Evolutionary conservation across 2,113 vertebrate genomes (phyloP), one percentile per base, ranked within the genome.

Genomic region (Malurus elegans): DNA sequence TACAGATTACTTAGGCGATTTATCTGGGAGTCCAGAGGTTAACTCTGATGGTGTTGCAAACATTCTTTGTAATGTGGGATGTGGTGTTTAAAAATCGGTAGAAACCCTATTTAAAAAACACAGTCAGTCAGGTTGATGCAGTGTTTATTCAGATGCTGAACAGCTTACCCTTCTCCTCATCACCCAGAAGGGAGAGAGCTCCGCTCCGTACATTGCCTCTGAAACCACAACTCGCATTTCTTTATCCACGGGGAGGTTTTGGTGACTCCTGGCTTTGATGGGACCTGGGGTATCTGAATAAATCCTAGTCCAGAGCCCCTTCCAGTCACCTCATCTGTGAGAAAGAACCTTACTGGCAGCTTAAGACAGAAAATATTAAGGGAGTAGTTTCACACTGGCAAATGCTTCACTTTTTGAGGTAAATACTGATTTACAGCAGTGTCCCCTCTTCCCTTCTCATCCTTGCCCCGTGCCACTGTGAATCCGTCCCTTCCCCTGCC

Each of bases 101-200:
- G 62, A 73, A 90, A 73, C 24, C 9, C 26, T 62, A 5, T 83
- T 86, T 36, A 74, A 94, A 93, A 75, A 80, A 80, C 58, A 75
- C n/a, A 95, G 54, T 58, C 81, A 58, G 38, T 66, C 92, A 51
- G 34, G 56, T 95, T 92, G 88, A 92, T 95, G 85, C 91, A 90
- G 36, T 96, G 71, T 96, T 95, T 95, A 96, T 94, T 96, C 71
- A 91, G 71, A 79, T 90, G 93, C 64, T 93, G 90, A 95, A 93
- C 71, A 87, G 84, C 78, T 90, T 90, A 80, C 64, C 75, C 81
- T 88, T 87, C 36, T 57, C 44, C 19, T 71, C 38, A 58, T 57
- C 71, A 51, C 34, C 40, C 82, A 71, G 18, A 56, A 58, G 38
- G 56, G 69, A 76, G 62, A 51, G 71, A 79, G 60, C 60, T 78